phyloP scores from a whole-genome alignment of 2,888 invertebrate genomes.

The Brachyopa scutellaris region DNA sequence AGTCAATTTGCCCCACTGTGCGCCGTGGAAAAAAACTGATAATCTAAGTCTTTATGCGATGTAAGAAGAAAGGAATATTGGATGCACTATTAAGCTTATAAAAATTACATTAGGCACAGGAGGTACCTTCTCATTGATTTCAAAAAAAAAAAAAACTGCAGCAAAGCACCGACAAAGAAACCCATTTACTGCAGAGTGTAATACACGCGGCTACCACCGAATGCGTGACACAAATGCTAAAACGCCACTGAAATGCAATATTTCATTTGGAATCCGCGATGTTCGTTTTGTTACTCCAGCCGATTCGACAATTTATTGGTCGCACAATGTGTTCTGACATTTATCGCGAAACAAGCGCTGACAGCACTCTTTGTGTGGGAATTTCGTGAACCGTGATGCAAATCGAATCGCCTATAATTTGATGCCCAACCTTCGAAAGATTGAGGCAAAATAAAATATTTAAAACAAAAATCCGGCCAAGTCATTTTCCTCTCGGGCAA shows the following conservation, averaged over 20 bases:
- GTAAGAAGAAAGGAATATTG: background rate
- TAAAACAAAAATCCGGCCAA: slow-evolving; percentile 7
- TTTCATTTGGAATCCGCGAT: slow-evolving; percentile 2
- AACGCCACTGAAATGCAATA: slow-evolving; percentile 5
- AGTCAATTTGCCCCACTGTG: too few relatives aligned
- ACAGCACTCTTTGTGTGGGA: slow-evolving; percentile 1
- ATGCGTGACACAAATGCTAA: slow-evolving; percentile 45
- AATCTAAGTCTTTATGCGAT: background rate
- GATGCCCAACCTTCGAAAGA: background rate
- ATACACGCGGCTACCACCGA: too few relatives aligned
- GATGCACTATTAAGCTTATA: background rate
- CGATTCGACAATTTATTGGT: slow-evolving; percentile 40
- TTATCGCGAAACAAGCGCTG: slow-evolving; percentile 25
- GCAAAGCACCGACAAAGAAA: background rate
- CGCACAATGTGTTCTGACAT: slow-evolving; percentile 31
- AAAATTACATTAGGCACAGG: slow-evolving; percentile 9
- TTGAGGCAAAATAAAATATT: slow-evolving; percentile 24
- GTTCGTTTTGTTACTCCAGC: slow-evolving; percentile 7
- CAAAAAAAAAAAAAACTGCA: slow-evolving; percentile 2
- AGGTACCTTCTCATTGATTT: background rate
- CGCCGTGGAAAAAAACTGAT: background rate
- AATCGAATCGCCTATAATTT: slow-evolving; percentile 25
- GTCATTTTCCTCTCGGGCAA: slow-evolving; percentile 61
- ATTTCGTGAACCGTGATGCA: slow-evolving; percentile 15
- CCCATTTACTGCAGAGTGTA: background rate